Conservation (phyloP, 2,113 vertebrate species). For the Pelodiscus sinensis region DNA sequence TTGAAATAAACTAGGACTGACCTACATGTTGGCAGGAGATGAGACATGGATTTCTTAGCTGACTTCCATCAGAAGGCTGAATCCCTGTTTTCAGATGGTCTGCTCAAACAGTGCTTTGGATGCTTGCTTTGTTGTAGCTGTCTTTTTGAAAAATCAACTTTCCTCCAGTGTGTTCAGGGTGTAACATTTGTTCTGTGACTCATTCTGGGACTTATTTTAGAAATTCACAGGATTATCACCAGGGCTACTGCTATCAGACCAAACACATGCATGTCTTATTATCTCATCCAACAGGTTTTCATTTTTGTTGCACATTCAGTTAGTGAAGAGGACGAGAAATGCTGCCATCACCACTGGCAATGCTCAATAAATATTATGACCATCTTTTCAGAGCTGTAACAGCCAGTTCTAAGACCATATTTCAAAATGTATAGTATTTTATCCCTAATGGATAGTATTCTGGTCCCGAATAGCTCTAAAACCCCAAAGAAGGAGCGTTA, state of each 20-base stretch:
- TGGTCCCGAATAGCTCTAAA: background rate
- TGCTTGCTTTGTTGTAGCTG: background rate
- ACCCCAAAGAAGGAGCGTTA: background rate
- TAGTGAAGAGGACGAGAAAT: conserved; percentile 14
- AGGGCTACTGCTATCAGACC: conserved; percentile 68
- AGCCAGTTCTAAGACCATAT: conserved; percentile 28
- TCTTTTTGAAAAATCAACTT: background rate
- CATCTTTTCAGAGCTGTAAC: conserved; percentile 26
- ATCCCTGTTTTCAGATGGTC: background rate
- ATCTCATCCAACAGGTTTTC: conserved; percentile 70
- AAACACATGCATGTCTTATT: conserved; percentile 71
- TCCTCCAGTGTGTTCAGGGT: conserved; percentile 16
- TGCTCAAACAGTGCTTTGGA: background rate
- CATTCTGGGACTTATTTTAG: conserved; percentile 58
- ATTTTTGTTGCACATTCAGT: conserved; percentile 61
- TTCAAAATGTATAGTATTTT: conserved; percentile 17
- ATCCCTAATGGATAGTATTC: background rate
- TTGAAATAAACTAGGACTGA: background rate
- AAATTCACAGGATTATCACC: conserved; percentile 73
- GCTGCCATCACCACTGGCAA: conserved; percentile 50
- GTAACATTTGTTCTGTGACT: conserved; percentile 45
- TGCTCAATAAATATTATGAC: conserved; percentile 39
- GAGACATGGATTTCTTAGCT: background rate
- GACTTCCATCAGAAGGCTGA: background rate
- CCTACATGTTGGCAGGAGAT: background rate